These are phyloP conservation scores for Deladenus siricidicola DNA, from an alignment of 2,888 invertebrate species.

Conservation along the genomic window DNA sequence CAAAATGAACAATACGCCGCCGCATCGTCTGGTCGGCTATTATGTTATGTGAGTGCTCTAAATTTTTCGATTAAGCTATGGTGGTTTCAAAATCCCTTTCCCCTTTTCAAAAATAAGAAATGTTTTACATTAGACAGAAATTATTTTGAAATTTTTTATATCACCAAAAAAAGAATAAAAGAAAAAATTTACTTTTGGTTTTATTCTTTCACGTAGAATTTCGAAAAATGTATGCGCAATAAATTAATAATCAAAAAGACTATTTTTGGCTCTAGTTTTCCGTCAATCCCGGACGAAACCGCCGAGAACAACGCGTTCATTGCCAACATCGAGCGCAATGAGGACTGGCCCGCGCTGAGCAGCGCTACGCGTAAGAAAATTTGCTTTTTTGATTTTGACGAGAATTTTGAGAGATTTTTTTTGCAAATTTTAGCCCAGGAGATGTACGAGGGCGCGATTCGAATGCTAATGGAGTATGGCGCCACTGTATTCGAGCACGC, in stretches of 20 bases:
- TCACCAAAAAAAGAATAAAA: no score
- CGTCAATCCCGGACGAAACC: constrained; percentile 49
- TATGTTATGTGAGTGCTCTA: neutral
- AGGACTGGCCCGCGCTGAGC: constrained; percentile 48
- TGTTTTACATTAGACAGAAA: no score
- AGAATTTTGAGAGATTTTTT: neutral
- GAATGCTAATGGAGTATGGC: constrained; percentile 50
- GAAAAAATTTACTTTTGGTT: no score
- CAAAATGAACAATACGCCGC: neutral
- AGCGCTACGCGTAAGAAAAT: constrained; percentile 39
- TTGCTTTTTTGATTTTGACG: neutral
- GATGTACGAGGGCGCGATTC: constrained; percentile 51
- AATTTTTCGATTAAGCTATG: neutral
- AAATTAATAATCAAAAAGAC: no score
- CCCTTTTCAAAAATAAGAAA: no score
- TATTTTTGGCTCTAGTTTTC: constrained; percentile 34
- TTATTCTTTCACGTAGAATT: no score
- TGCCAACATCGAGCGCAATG: constrained; percentile 45
- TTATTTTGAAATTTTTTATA: no score
- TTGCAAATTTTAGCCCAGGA: constrained; percentile 33
- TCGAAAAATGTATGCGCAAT: no score
- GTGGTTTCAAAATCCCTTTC: no score
- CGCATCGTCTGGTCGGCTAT: neutral
- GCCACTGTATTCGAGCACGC: constrained; percentile 48
- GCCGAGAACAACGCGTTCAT: constrained; percentile 49